Base-by-base conservation (phyloP, 2,888 invertebrate species). In the Heliothis peltigera region DNA sequence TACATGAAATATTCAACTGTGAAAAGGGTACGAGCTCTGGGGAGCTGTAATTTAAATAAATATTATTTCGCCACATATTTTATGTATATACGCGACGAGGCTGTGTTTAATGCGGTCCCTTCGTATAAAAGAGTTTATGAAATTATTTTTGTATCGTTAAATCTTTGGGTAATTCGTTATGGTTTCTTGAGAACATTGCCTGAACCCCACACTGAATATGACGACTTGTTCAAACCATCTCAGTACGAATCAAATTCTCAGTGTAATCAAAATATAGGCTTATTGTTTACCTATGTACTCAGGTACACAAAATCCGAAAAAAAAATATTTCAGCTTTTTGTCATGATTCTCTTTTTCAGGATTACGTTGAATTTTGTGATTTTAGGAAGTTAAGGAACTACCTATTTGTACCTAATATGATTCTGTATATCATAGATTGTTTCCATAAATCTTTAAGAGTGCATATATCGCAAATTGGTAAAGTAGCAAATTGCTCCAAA, bases 1-100 rank as follows among this genome's bases (percentile, higher is more conserved):
- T 72, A 60, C 74, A 83, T 89, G 69, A 86, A 89, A 89, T 87
- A 89, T 89, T 89, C 83, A 88, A 68, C 71, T 79, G 73, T 77
- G 80, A 82, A 82, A 84, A 81, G 84, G 86, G 85, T 83, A 81
- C 66, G 65, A 56, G 60, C 87, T 75, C 86, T 35, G 35, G 87
- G 84, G 88, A 85, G 84, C 80, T 67, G 73, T 89, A 87, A 89
- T 90, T 90, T 89, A 87, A 90, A 89, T 88, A 89, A 90, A 89
- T 89, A 90, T 89, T 87, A 88, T 89, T 88, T 86, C 84, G 73
- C 80, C 86, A 86, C 81, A 86, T 87, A 87, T 85, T 87, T 89
- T 88, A 89, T 87, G 85, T 84, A 86, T 82, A 82, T 79, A 75
- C 53, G 51, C 44, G 47, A 56, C 59, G 47, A 22, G 44, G 46